Evolutionary conservation across 2,888 invertebrate genomes (phyloP).

Genomic region (Petrolisthes cinctipes): DNA sequence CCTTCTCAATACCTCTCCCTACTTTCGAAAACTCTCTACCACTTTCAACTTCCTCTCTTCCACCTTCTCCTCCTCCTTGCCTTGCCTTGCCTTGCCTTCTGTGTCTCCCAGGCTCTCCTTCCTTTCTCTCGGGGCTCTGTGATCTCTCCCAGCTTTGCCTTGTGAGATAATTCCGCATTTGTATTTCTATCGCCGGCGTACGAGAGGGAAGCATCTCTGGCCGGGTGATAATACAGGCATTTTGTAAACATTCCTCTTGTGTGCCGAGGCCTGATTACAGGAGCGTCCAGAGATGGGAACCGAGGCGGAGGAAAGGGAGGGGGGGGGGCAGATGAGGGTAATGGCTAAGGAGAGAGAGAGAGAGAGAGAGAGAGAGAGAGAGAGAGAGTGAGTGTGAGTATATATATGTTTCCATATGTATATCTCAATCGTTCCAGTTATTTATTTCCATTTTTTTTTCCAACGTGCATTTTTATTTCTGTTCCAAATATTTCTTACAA

Average conservation of each 20-base stretch:
- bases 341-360: background rate
- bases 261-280: slow-evolving; percentile 18
- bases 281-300: slow-evolving; percentile 20
- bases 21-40: background rate
- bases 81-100: slow-evolving; percentile 2
- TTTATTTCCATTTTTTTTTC: background rate
- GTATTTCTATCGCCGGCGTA: slow-evolving; percentile 48
- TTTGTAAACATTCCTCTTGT: slow-evolving; percentile 39
- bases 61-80: background rate
- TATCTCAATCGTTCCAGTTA: slow-evolving; percentile 2
- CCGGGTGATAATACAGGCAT: slow-evolving; percentile 35
- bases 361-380: background rate
- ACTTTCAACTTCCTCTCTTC: background rate
- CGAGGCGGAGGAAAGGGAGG: background rate
- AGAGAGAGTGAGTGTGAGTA: background rate
- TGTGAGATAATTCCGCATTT: slow-evolving; percentile 44
- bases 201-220: slow-evolving; percentile 43
- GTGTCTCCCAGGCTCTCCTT: slow-evolving; percentile 24
- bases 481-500: background rate
- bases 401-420: slow-evolving; percentile 7
- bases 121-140: slow-evolving; percentile 9
- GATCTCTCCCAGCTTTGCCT: slow-evolving; percentile 36
- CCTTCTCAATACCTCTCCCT: background rate
- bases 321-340: background rate
- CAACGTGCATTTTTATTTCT: background rate